These are phyloP conservation scores for Argyrosomus regius DNA, from an alignment of 2,797 vertebrate species.

Conservation along the genomic window DNA sequence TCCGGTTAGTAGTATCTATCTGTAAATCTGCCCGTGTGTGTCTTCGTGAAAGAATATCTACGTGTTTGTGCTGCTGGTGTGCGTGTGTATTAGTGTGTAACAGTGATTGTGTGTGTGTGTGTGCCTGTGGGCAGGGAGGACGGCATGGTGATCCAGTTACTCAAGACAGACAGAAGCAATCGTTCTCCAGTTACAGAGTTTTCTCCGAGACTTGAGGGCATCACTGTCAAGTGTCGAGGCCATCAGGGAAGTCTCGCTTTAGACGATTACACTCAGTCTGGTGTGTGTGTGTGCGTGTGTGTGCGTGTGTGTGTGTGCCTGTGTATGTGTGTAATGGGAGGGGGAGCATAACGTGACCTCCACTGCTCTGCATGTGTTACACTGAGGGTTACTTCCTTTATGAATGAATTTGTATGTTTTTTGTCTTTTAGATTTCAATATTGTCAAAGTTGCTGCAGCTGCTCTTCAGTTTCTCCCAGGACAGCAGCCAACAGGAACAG, in stretches of 20 bases:
- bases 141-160: slow-evolving; percentile 76
- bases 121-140: slow-evolving; percentile 68
- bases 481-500: slow-evolving; percentile 12
- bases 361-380: slow-evolving; percentile 10
- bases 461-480: not conserved
- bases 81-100: slow-evolving; percentile 1
- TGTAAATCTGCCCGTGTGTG: slow-evolving; percentile 40
- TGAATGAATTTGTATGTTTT: slow-evolving; percentile 1
- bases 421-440: slow-evolving; percentile 13
- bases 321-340: slow-evolving; percentile 28
- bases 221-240: slow-evolving; percentile 78
- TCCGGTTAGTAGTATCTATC: slow-evolving; percentile 30
- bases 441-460: slow-evolving; percentile 21
- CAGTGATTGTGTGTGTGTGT: slow-evolving; percentile 20
- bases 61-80: slow-evolving; percentile 7
- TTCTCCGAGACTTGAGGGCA: slow-evolving; percentile 81
- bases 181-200: slow-evolving; percentile 80
- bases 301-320: slow-evolving; percentile 16
- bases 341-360: slow-evolving; percentile 64
- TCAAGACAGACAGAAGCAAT: slow-evolving; percentile 82
- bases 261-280: slow-evolving; percentile 76
- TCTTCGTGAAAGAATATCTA: slow-evolving; percentile 40
- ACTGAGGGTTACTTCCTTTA: slow-evolving; percentile 21
- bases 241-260: slow-evolving; percentile 78
- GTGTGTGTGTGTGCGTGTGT: slow-evolving; percentile 39